phyloP scores from a whole-genome alignment of 1,140 invertebrate genomes.

The Hylaeus anthracinus region DNA sequence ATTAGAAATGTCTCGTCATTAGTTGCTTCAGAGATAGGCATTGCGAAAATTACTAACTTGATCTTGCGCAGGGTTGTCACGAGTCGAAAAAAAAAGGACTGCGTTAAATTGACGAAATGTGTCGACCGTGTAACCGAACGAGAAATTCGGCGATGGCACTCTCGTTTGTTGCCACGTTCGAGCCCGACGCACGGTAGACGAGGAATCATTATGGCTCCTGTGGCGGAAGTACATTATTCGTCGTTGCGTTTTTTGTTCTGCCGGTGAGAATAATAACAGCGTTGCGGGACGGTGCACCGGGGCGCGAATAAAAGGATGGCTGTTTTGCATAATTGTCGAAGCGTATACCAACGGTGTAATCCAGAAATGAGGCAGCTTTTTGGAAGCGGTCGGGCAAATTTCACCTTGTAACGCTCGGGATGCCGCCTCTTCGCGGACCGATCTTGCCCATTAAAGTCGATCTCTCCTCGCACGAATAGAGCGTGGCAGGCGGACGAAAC shows the following conservation, averaged over 20 bases:
- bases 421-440: constrained; percentile 40
- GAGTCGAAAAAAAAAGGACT: no score
- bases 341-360: constrained; percentile 64
- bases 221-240: constrained; percentile 43
- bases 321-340: constrained; percentile 68
- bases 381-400: constrained; percentile 62
- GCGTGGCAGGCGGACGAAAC: no score
- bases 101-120: no score
- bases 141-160: no score
- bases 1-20: no score
- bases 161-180: constrained; percentile 5
- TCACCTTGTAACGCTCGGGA: constrained; percentile 56
- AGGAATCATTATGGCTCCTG: constrained; percentile 37
- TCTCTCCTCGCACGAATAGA: constrained; percentile 28
- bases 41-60: no score
- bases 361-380: constrained; percentile 67
- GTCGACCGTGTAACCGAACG: no score
- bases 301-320: constrained; percentile 64
- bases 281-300: constrained; percentile 53
- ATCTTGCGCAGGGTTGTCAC: no score
- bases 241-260: constrained; percentile 58
- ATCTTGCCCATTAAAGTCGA: constrained; percentile 16
- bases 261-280: constrained; percentile 59
- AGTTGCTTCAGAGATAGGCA: no score
- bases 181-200: neutral